A percentile compares a stretch with the other conserved stretches of the same genome.
phyloP scores from a whole-genome alignment of 2,113 vertebrate species.

The Pseudorhombus dupliciocellatus region DNA sequence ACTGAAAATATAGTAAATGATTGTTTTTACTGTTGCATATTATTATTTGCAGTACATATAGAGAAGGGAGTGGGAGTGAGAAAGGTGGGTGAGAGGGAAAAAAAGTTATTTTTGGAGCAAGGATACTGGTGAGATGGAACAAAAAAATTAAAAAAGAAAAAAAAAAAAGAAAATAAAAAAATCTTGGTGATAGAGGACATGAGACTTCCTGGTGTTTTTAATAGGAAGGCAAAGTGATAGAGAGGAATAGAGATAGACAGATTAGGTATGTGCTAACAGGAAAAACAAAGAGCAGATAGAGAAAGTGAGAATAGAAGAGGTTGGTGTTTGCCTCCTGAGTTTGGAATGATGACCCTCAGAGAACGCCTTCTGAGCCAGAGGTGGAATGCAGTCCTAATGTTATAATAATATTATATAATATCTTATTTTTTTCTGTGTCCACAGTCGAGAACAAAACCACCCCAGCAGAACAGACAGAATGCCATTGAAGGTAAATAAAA shows the following conservation, averaged over 20 bases:
- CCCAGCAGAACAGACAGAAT: slow-evolving; percentile 17
- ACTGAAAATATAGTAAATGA: slow-evolving; percentile 30
- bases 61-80: slow-evolving; percentile 48
- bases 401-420: slow-evolving; percentile 48
- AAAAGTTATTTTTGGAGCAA: slow-evolving; percentile 38
- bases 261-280: neutral
- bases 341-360: slow-evolving; percentile 9
- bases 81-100: slow-evolving; percentile 16
- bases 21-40: slow-evolving; percentile 31
- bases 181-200: neutral
- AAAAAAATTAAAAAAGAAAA: neutral
- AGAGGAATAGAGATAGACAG: neutral
- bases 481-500: slow-evolving; percentile 21
- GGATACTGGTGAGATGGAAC: neutral
- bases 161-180: neutral
- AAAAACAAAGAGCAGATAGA: slow-evolving; percentile 5
- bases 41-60: slow-evolving; percentile 16
- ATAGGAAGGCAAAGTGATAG: neutral
- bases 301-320: slow-evolving; percentile 31
- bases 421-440: slow-evolving; percentile 23
- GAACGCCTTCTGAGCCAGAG: slow-evolving; percentile 7
- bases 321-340: slow-evolving; percentile 20
- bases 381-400: slow-evolving; percentile 17
- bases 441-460: slow-evolving; percentile 54
- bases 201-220: slow-evolving; percentile 2